Percentiles rank a stretch among this genome's conserved stretches.
Evolutionary conservation across 2,113 vertebrate species (phyloP).

Genomic region (Ascaphus truei): DNA sequence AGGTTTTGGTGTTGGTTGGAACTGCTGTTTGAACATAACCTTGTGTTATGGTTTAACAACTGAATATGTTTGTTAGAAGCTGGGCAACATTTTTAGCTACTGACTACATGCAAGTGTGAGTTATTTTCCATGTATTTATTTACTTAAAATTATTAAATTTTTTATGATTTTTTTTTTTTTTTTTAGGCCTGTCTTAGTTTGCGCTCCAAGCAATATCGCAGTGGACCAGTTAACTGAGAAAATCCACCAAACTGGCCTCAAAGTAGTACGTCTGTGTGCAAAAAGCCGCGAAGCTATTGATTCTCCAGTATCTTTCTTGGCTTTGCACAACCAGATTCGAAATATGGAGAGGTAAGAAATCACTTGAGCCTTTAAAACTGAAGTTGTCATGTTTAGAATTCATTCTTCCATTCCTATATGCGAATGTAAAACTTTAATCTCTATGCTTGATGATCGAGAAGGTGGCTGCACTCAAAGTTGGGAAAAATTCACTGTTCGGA

Average conservation of each 20-base stretch:
- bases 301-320: slow-evolving; percentile 94
- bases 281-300: slow-evolving; percentile 97
- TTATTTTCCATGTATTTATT: too few relatives aligned
- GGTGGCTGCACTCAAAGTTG: too few relatives aligned
- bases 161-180: neutral
- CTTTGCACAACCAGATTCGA: slow-evolving; percentile 95
- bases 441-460: too few relatives aligned
- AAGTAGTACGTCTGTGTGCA: slow-evolving; percentile 94
- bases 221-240: slow-evolving; percentile 97
- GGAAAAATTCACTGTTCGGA: too few relatives aligned
- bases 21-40: too few relatives aligned
- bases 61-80: too few relatives aligned
- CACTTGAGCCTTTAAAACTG: too few relatives aligned
- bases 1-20: too few relatives aligned
- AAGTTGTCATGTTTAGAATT: too few relatives aligned
- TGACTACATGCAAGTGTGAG: neutral
- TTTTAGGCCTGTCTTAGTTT: slow-evolving; percentile 88
- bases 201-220: slow-evolving; percentile 95
- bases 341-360: slow-evolving; percentile 97
- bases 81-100: neutral
- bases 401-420: too few relatives aligned
- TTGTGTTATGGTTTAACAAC: too few relatives aligned
- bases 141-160: fast-evolving
- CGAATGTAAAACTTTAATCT: too few relatives aligned
- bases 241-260: slow-evolving; percentile 94